A percentile compares a stretch with the other conserved stretches of the same genome.
Conservation (phyloP, 2,113 vertebrate genomes). For the Phalacrocorax carbo region DNA sequence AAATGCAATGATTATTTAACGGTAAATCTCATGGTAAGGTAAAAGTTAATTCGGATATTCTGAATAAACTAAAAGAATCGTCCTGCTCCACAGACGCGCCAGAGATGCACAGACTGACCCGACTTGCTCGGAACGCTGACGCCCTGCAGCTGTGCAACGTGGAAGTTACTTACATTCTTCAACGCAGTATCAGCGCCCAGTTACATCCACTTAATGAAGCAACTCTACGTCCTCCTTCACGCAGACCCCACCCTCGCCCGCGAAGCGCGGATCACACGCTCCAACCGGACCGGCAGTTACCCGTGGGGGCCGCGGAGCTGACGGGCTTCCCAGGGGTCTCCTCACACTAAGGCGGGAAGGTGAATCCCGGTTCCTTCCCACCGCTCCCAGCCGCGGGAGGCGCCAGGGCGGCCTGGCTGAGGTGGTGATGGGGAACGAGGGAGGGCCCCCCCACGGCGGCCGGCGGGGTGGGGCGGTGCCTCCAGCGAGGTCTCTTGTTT, state of each 20-base stretch:
- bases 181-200: rapidly evolving
- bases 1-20: neutral
- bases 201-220: rapidly evolving
- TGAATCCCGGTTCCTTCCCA: rapidly evolving
- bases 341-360: rapidly evolving
- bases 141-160: rapidly evolving
- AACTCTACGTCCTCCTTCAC: rapidly evolving
- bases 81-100: neutral
- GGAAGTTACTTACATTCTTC: rapidly evolving
- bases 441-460: neutral
- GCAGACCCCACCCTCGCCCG: rapidly evolving
- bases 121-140: rapidly evolving
- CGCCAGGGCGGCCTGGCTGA: too few relatives aligned
- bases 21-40: neutral
- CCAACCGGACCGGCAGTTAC: rapidly evolving
- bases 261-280: rapidly evolving
- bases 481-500: too few relatives aligned
- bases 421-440: too few relatives aligned
- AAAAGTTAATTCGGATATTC: neutral
- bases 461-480: too few relatives aligned
- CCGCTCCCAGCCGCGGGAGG: neutral
- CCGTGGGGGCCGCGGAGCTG: neutral
- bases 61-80: neutral
- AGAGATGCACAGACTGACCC: rapidly evolving
- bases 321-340: rapidly evolving